A percentile compares a stretch with the other conserved stretches of the same genome.
These are phyloP conservation scores for Carollia perspicillata DNA, from an alignment of 2,113 vertebrate genomes.

Conservation along the genomic window DNA sequence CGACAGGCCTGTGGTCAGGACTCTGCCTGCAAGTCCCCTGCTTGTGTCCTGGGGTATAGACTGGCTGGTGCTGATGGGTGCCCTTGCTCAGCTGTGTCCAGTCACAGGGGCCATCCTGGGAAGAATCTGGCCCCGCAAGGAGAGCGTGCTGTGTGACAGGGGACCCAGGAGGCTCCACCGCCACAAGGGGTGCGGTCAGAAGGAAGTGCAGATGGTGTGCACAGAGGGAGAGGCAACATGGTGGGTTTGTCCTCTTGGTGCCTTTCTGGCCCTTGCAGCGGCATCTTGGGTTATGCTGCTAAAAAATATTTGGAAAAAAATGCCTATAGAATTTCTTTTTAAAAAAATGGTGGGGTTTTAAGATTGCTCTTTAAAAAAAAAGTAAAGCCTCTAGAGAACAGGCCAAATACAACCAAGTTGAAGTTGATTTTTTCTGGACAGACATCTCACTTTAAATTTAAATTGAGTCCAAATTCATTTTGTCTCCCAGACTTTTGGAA, in stretches of 20 bases:
- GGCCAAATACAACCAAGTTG: background rate
- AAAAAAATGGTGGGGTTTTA: background rate
- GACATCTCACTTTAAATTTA: background rate
- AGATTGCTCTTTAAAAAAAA: background rate
- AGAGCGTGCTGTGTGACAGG: background rate
- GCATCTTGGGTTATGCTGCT: background rate
- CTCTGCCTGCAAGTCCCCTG: background rate
- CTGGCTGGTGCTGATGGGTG: accelerated
- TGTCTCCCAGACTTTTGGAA: constrained; percentile 45
- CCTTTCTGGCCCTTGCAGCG: background rate
- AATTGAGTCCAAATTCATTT: constrained; percentile 19
- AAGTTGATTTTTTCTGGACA: background rate
- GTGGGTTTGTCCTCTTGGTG: background rate
- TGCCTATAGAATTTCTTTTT: background rate
- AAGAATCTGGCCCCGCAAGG: background rate
- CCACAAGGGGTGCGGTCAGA: accelerated
- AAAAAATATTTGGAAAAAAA: constrained; percentile 4
- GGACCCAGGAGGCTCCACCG: no score
- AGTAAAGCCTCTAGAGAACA: background rate
- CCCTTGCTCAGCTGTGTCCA: background rate
- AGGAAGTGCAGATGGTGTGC: background rate
- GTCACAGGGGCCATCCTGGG: no score
- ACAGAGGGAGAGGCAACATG: accelerated
- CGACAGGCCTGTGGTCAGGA: background rate
- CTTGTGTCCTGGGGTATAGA: background rate